These are phyloP conservation scores for Magallana ariakensis DNA, from an alignment of 1,140 invertebrate species.

Conservation along the genomic window DNA sequence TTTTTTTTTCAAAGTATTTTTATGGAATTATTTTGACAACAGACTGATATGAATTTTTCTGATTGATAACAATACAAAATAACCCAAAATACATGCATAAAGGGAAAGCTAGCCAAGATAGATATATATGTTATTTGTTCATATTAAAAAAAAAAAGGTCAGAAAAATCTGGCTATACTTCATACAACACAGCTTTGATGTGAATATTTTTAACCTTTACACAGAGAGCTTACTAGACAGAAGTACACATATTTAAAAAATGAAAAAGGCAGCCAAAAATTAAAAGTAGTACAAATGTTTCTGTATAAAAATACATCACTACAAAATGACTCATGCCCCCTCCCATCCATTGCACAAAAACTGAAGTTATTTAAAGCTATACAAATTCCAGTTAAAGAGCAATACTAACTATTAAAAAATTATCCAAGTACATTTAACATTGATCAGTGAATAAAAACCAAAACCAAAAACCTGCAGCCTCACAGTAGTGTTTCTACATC, in stretches of 20 bases:
- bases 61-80: conserved; percentile 33
- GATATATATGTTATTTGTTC: not conserved
- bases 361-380: conserved; percentile 15
- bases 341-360: conserved; percentile 25
- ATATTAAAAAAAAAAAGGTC: not conserved
- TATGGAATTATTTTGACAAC: conserved; percentile 29
- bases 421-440: not conserved
- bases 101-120: not conserved
- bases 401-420: conserved; percentile 1
- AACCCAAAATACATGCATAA: conserved; percentile 21
- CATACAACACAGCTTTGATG: not conserved
- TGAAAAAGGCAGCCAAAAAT: conserved; percentile 20
- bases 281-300: conserved; percentile 26
- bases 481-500: not conserved
- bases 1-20: conserved; percentile 17
- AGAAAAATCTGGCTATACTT: not conserved
- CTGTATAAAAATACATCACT: conserved; percentile 38
- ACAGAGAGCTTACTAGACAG: not conserved
- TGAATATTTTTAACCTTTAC: not conserved
- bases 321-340: conserved; percentile 18
- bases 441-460: too few relatives aligned
- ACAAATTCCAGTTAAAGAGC: not conserved
- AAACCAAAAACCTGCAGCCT: not conserved
- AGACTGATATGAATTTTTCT: conserved; percentile 43
- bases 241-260: not conserved